Evolutionary conservation across 2,797 vertebrate species (phyloP), one percentile per base, ranked within the genome.

Genomic region (Sebastes steindachneri): DNA sequence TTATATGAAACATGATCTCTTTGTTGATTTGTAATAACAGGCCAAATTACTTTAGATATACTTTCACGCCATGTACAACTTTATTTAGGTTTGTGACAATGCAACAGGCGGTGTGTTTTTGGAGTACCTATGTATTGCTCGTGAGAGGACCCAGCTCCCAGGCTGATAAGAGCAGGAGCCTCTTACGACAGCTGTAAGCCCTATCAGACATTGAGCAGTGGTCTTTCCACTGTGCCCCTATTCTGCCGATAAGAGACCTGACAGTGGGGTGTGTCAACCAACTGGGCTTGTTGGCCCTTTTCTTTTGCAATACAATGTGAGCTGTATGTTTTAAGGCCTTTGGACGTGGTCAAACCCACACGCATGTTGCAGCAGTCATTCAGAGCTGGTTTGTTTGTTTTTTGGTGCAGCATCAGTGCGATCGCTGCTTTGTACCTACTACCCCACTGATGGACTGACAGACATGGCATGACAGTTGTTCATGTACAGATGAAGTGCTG

Each of bases 151-250:
- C 33, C 67, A 80, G 77, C 92, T 90, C 79, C 45, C 68, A 29
- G 71, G 74, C 88, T 92, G 94, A 95, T 94, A 93, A 87, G 89
- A 75, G 77, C 64, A 9, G 78, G 77, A 85, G 80, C 87, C 84
- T 89, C 84, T 91, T 90, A 71, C 79, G 90, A 92, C 87, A 92
- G 90, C 69, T 21, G 0, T 48, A 1, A 41, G 73, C 73, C 79
- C 89, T 95, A 95, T 96, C 94, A 89, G 89, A 79, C 83, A 76
- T 59, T 53, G 71, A 91, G 87, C 93, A 92, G 93, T 90, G 84
- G 89, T 88, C 88, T 90, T 92, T 93, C 93, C 93, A 87, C 89
- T 75, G 75, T 86, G 87, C 87, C 87, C 74, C 89, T 72, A 71
- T 89, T 88, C 76, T 88, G 76, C 73, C 64, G 95, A 96, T 96